Evolutionary conservation across 2,797 vertebrate genomes (phyloP).

Genomic region (Rhabdophis nuchalis): DNA sequence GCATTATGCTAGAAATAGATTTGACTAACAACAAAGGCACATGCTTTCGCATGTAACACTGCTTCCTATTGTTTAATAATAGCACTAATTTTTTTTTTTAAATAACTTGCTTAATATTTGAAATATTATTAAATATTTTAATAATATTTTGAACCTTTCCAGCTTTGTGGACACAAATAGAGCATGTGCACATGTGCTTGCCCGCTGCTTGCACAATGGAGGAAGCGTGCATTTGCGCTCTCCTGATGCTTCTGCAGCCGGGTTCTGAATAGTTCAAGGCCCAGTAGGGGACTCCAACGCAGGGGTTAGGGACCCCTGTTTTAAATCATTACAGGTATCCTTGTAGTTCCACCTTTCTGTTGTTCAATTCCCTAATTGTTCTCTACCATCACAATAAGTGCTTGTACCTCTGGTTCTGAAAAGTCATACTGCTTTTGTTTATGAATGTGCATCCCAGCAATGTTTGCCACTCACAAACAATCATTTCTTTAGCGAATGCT

Average conservation of each 20-base stretch:
- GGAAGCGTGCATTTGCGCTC: background rate
- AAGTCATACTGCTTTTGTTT: background rate
- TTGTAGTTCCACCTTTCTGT: background rate
- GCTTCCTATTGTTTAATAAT: background rate
- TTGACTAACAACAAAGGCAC: background rate
- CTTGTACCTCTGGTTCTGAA: background rate
- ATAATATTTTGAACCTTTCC: background rate
- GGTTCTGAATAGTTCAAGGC: background rate
- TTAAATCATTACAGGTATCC: background rate
- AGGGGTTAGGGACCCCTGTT: background rate
- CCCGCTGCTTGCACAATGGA: accelerated
- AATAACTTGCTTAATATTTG: background rate
- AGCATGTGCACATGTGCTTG: background rate
- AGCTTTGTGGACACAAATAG: background rate
- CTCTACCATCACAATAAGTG: background rate
- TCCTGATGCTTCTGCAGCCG: accelerated
- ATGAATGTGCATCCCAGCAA: background rate
- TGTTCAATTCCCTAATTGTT: background rate
- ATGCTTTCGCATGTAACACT: background rate
- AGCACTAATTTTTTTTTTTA: background rate
- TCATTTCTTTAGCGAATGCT: background rate
- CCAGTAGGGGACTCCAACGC: background rate
- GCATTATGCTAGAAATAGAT: background rate
- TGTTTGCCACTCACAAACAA: background rate
- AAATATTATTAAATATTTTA: background rate